Evolutionary conservation across 2,797 vertebrate genomes (phyloP), one percentile per base, ranked within the genome.

Genomic region (Cygnus olor): DNA sequence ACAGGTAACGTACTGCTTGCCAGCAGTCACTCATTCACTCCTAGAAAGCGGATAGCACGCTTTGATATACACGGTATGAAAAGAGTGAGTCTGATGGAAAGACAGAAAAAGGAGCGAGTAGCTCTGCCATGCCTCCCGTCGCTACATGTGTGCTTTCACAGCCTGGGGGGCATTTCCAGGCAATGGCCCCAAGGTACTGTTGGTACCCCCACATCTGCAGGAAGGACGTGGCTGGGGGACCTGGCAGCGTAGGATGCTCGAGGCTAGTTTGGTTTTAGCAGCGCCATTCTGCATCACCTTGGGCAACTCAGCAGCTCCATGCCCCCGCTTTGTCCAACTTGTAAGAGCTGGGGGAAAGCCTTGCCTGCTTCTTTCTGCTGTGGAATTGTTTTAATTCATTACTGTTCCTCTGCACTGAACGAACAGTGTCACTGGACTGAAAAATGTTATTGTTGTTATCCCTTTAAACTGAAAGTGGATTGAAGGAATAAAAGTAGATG

Each of bases 371-470:
- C 76, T 7, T 80, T 22, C 71, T 81, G 73, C 80, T 34, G 18
- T 2, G 40, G n/a, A 68, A 54, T 82, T 11, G 53, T 18, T 88
- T 49, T 17, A 76, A 73, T 91, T 71, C 58, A 28, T 82, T 32
- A 45, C 70, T 19, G 0, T 66, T 83, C 74, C 72, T 49, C 66
- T 72, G 70, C 42, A 40, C 44, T 60, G 47, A 36, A 65, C 73
- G 61, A 89, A 89, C n/a, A 79, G 76, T 88, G 76, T 73, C 85
- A 58, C 85, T 83, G 84, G 54, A 56, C 76, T 88, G 79, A 89
- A 96, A 96, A 95, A 84, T 90, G 64, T 94, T 94, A 87, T 69
- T 96, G 93, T 74, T 93, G 80, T 95, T 93, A 94, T 42, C 11
- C 68, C 47, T 92, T 69, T 88, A 96, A 65, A 85, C 2, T 45